Evolutionary conservation across 2,888 invertebrate species (phyloP).

Genomic region (Blera fallax): DNA sequence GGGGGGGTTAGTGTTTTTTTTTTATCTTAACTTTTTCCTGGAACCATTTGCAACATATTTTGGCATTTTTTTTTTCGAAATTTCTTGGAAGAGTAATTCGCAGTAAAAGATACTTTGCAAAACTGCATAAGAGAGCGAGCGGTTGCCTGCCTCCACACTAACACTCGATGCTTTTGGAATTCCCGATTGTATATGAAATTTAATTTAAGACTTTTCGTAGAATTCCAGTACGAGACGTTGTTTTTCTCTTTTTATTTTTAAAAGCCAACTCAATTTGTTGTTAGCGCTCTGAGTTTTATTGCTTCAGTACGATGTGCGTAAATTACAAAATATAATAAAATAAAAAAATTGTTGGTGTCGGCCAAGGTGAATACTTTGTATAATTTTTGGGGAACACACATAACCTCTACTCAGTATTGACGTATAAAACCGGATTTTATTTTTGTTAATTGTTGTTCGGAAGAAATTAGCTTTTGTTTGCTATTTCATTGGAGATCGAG

Average conservation of each 20-base stretch:
- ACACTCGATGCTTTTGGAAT: conserved; percentile 12
- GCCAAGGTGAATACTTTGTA: conserved; percentile 29
- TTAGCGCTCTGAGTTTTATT: conserved; percentile 42
- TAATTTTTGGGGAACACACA: conserved; percentile 2
- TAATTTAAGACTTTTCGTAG: conserved; percentile 15
- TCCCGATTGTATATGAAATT: conserved; percentile 36
- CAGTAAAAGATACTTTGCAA: not conserved
- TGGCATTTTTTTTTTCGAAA: conserved; percentile 10
- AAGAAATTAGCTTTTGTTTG: conserved; percentile 45
- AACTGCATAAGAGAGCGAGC: not conserved
- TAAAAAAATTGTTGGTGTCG: conserved; percentile 13
- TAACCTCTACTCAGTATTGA: conserved; percentile 5
- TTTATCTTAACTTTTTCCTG: not conserved
- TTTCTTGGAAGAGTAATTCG: conserved; percentile 25
- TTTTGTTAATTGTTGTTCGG: conserved; percentile 40
- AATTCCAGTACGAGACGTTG: conserved; percentile 3
- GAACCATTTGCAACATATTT: conserved; percentile 20
- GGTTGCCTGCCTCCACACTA: not conserved
- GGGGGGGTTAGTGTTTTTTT: no score
- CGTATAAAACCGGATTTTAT: conserved; percentile 58
- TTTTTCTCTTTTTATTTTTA: not conserved
- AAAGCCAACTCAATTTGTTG: conserved; percentile 6
- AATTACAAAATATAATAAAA: conserved; percentile 33
- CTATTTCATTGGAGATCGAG: not conserved
- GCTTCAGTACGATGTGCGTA: conserved; percentile 34